Conservation (phyloP, 1,140 invertebrate species). For the Aleiodes sp. region DNA sequence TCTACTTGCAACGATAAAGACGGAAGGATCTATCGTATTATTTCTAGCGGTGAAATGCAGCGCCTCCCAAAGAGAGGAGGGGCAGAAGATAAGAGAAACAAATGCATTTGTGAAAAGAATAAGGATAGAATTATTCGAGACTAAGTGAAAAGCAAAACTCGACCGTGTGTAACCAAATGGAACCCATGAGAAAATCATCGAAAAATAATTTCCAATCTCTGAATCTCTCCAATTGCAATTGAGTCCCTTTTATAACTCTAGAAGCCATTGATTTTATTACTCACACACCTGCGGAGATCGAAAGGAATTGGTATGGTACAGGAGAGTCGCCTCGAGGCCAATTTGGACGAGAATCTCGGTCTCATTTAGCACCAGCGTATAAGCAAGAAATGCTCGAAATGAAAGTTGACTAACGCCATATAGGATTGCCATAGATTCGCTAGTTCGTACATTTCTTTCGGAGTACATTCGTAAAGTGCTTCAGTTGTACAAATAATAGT, state of each 20-base stretch:
- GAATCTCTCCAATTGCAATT: neutral
- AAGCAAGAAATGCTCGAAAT: slow-evolving; percentile 26
- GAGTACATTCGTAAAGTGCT: too few species aligned
- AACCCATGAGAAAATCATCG: slow-evolving; percentile 40
- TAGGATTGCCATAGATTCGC: neutral
- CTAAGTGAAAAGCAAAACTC: slow-evolving; percentile 48
- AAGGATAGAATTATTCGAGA: slow-evolving; percentile 42
- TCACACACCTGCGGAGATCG: neutral
- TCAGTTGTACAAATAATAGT: slow-evolving; percentile 3
- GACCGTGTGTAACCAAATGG: slow-evolving; percentile 46
- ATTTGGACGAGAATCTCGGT: neutral
- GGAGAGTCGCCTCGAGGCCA: neutral
- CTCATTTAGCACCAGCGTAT: neutral
- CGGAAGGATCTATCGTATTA: slow-evolving; percentile 24
- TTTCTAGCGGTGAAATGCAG: slow-evolving; percentile 31
- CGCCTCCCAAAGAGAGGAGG: neutral
- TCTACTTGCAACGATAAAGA: slow-evolving; percentile 45
- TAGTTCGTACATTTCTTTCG: too few species aligned
- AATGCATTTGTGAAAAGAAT: slow-evolving; percentile 16
- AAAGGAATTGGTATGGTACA: neutral
- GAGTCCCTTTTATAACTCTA: neutral
- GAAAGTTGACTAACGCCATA: slow-evolving; percentile 28
- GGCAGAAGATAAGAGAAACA: neutral
- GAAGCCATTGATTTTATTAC: neutral
- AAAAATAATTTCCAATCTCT: slow-evolving; percentile 14